Conservation (phyloP, 2,113 vertebrate genomes). For the Zapornia atra region DNA sequence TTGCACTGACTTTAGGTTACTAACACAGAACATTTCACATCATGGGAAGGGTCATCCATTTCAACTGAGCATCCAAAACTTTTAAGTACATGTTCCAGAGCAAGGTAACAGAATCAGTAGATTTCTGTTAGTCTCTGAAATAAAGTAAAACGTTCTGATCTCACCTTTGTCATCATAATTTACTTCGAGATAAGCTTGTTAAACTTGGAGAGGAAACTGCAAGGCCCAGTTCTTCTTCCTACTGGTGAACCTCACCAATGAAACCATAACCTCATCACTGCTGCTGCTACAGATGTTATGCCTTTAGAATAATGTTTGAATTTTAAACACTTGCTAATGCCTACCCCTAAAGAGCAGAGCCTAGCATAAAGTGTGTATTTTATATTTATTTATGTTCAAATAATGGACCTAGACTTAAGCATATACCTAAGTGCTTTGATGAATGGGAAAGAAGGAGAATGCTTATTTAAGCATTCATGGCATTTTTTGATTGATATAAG, state of each 20-base stretch:
- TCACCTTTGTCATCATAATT: not conserved
- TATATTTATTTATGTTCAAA: not conserved
- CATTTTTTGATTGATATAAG: not conserved
- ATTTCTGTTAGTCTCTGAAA: not conserved
- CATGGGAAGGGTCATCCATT: not conserved
- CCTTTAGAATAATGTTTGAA: not conserved
- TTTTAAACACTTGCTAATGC: not conserved
- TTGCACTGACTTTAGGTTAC: not conserved
- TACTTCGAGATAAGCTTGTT: not conserved
- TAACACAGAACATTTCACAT: not conserved
- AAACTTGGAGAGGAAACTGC: not conserved
- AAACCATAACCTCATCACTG: not conserved
- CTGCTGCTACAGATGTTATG: rapidly evolving
- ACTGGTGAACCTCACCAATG: not conserved
- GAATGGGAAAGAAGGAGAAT: not conserved
- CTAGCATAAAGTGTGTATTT: not conserved
- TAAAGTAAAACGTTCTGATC: not conserved
- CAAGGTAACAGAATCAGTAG: not conserved
- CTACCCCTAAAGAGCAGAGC: not conserved
- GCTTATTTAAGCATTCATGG: not conserved
- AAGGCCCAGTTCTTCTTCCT: not conserved
- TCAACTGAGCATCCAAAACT: not conserved
- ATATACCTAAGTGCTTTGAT: not conserved
- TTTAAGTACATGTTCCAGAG: not conserved
- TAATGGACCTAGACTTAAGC: not conserved